A percentile compares a stretch with the other conserved stretches of the same genome.
These are phyloP conservation scores for Ptychobarbus kaznakovi DNA, from an alignment of 2,797 vertebrate genomes.

Conservation along the genomic window DNA sequence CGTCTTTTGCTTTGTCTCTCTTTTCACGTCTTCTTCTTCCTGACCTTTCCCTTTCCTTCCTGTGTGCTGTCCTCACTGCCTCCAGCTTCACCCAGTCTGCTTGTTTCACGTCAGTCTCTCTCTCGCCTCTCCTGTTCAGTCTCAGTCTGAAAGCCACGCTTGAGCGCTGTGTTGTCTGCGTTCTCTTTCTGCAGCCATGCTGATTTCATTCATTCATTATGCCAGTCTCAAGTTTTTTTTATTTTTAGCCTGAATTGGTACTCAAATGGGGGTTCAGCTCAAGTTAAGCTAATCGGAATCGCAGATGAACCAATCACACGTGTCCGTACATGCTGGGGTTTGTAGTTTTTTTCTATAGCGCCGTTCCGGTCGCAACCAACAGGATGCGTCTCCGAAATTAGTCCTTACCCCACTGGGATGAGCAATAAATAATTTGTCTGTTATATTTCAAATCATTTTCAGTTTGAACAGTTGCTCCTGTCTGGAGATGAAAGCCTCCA, in stretches of 20 bases:
- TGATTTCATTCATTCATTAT: slow-evolving; percentile 30
- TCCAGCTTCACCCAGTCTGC: slow-evolving; percentile 17
- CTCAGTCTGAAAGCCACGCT: slow-evolving; percentile 20
- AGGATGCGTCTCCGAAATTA: slow-evolving; percentile 63
- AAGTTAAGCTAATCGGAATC: slow-evolving; percentile 1
- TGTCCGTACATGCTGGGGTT: slow-evolving; percentile 38
- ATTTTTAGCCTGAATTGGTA: background rate
- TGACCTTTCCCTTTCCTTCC: slow-evolving; percentile 35
- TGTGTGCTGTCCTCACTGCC: slow-evolving; percentile 27
- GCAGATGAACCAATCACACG: slow-evolving; percentile 23
- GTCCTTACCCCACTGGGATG: slow-evolving; percentile 69
- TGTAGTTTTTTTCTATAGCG: slow-evolving; percentile 33
- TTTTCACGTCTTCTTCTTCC: slow-evolving; percentile 5
- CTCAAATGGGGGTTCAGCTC: background rate
- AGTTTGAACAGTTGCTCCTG: slow-evolving; percentile 66
- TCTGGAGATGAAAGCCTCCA: slow-evolving; percentile 66
- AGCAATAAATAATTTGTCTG: slow-evolving; percentile 65
- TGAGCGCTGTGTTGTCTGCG: slow-evolving; percentile 3
- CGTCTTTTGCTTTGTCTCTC: background rate
- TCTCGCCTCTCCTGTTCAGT: slow-evolving; percentile 14
- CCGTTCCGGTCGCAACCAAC: slow-evolving; percentile 1
- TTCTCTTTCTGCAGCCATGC: slow-evolving; percentile 22
- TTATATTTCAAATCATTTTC: slow-evolving; percentile 68
- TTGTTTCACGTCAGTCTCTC: slow-evolving; percentile 18
- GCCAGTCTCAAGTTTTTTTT: slow-evolving; percentile 7